Evolutionary conservation across 2,888 invertebrate species (phyloP).

Genomic region (Eupithecia abbreviata): DNA sequence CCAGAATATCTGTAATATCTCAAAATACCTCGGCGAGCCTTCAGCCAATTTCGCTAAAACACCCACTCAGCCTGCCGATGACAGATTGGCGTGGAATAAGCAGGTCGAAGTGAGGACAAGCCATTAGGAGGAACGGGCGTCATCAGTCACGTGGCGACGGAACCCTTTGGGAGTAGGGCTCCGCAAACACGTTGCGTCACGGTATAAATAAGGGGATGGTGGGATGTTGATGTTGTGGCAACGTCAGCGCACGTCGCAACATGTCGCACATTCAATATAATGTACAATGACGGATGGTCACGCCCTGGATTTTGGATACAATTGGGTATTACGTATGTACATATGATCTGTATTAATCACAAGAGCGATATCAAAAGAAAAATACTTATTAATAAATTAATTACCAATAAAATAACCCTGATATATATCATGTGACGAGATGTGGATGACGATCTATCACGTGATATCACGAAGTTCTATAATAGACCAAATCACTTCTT

Average conservation of each 20-base stretch:
- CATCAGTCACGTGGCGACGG: constrained; percentile 34
- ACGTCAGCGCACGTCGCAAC: background rate
- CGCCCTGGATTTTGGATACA: background rate
- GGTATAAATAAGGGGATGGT: background rate
- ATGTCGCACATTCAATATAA: background rate
- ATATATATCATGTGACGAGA: background rate
- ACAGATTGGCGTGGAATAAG: background rate
- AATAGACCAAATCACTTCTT: background rate
- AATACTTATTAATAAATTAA: no score
- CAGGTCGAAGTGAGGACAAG: constrained; percentile 18
- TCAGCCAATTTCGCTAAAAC: constrained; percentile 1
- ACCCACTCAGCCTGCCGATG: constrained; percentile 1
- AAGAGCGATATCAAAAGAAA: no score
- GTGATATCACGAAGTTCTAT: background rate
- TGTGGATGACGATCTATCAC: background rate
- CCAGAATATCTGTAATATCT: background rate
- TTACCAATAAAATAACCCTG: no score
- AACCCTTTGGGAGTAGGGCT: constrained; percentile 29
- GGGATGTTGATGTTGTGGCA: background rate
- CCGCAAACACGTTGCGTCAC: constrained; percentile 14
- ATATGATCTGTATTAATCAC: background rate
- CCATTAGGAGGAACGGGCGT: constrained; percentile 34
- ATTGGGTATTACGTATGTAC: background rate
- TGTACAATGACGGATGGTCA: background rate
- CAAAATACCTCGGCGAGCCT: background rate